Conservation (phyloP, 2,888 invertebrate genomes). For the Drosophila lutescens region DNA sequence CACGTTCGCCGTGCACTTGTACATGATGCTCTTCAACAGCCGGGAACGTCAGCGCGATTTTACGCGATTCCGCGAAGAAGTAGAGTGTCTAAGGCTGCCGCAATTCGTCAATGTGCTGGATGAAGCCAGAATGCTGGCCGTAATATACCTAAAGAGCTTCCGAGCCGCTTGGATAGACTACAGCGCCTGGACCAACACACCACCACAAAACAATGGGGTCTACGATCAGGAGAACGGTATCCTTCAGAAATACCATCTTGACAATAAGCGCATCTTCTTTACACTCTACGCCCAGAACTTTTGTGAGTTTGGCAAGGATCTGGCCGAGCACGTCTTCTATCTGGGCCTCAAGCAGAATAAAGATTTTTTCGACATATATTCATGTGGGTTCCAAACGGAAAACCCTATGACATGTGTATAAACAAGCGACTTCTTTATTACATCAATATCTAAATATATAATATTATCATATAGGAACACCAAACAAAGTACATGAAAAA, state of each 20-base stretch:
- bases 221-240: conserved; percentile 80
- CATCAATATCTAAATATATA: not conserved
- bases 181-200: conserved; percentile 69
- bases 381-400: conserved; percentile 73
- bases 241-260: conserved; percentile 69
- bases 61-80: conserved; percentile 70
- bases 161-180: conserved; percentile 79
- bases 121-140: conserved; percentile 80
- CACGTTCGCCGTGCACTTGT: conserved; percentile 81
- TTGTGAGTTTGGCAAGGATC: conserved; percentile 82
- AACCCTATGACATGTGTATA: conserved; percentile 47
- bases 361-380: conserved; percentile 77
- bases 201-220: conserved; percentile 57
- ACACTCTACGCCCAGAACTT: conserved; percentile 82
- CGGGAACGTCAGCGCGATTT: conserved; percentile 75
- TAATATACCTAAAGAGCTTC: conserved; percentile 82
- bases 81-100: conserved; percentile 81
- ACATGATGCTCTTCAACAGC: conserved; percentile 81
- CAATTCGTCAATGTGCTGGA: conserved; percentile 79
- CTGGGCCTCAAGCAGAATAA: conserved; percentile 78
- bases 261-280: conserved; percentile 80
- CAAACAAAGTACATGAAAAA: too few species aligned
- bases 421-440: not conserved
- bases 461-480: too few species aligned
- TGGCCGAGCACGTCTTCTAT: conserved; percentile 82